phyloP scores from a whole-genome alignment of 2,888 invertebrate genomes.

The Muscina levida region DNA sequence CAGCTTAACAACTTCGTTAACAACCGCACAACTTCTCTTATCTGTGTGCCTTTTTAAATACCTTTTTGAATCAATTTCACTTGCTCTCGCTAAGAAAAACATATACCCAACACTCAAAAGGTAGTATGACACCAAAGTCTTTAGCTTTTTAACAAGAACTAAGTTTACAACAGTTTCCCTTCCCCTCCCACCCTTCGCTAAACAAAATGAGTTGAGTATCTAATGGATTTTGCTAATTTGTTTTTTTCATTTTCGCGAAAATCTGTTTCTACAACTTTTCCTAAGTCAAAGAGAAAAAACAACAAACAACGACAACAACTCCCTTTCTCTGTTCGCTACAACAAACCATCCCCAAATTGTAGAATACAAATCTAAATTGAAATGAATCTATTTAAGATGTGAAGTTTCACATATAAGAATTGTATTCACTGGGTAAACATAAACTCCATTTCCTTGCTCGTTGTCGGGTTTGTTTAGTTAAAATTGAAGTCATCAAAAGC shows the following conservation, averaged over 20 bases:
- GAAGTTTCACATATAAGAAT: slow-evolving; percentile 17
- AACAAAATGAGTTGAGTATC: slow-evolving; percentile 40
- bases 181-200: no score
- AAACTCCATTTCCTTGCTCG: background rate
- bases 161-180: no score
- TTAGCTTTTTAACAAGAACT: background rate
- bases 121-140: background rate
- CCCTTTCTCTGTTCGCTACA: background rate
- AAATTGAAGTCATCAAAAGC: slow-evolving; percentile 54
- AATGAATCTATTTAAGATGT: background rate
- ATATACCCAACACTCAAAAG: background rate
- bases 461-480: slow-evolving; percentile 3
- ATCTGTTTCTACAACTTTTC: slow-evolving; percentile 6
- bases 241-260: slow-evolving; percentile 52
- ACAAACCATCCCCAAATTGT: slow-evolving; percentile 18
- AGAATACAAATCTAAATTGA: background rate
- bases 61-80: background rate
- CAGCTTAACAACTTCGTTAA: no score
- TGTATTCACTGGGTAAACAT: slow-evolving; percentile 29
- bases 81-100: background rate
- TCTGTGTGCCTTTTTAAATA: slow-evolving; percentile 12
- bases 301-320: slow-evolving; percentile 17
- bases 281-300: no score
- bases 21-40: no score
- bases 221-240: slow-evolving; percentile 65